Conservation (phyloP, 2,888 invertebrate genomes). For the Apeira syringaria region DNA sequence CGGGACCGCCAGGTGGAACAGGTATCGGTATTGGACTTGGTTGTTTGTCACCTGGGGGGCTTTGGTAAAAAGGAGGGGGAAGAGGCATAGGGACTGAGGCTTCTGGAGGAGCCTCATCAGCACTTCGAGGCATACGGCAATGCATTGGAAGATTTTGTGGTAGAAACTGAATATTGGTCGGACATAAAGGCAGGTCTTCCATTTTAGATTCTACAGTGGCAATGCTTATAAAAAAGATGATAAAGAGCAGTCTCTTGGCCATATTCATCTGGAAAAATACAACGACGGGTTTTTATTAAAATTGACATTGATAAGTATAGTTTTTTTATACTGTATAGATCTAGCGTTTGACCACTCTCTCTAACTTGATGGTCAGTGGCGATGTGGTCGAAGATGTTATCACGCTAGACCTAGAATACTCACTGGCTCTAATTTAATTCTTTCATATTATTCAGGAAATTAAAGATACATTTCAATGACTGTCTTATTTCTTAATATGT, state of each 20-base stretch:
- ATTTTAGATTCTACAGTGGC: constrained; percentile 35
- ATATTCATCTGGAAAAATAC: no score
- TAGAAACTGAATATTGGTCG: constrained; percentile 58
- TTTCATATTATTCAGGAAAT: no score
- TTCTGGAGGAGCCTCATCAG: constrained; percentile 15
- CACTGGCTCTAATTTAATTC: no score
- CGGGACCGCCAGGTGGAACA: constrained; percentile 26
- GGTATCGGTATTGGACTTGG: constrained; percentile 35
- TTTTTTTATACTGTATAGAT: no score
- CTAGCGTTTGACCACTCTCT: no score
- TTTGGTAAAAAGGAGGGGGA: constrained; percentile 32
- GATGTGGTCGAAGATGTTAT: no score
- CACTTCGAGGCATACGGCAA: constrained; percentile 60
- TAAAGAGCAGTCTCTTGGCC: constrained; percentile 28
- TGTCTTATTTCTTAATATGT: no score
- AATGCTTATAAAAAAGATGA: constrained; percentile 34
- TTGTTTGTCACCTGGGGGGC: constrained; percentile 36
- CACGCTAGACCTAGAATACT: no score
- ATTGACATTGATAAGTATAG: no score
- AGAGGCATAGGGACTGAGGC: constrained; percentile 22
- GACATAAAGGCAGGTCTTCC: constrained; percentile 63
- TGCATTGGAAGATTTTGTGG: constrained; percentile 74
- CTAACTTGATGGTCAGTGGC: no score
- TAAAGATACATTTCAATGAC: no score
- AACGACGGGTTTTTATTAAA: no score